phyloP scores from a whole-genome alignment of 2,113 vertebrate genomes.

The Galbula dea region DNA sequence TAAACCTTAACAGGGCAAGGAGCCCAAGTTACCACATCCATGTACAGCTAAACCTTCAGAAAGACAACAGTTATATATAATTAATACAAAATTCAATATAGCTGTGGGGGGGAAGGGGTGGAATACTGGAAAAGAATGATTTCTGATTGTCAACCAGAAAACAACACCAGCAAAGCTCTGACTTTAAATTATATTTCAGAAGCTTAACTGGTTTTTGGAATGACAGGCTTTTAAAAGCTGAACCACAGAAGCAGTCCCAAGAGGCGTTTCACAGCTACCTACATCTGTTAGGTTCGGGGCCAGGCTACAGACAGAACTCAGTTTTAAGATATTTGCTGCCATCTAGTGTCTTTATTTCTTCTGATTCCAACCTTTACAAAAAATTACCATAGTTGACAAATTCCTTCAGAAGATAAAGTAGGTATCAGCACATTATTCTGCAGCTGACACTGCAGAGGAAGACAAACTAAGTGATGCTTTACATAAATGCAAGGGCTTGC shows the following conservation, averaged over 20 bases:
- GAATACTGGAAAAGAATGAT: background rate
- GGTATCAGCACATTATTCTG: background rate
- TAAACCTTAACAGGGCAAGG: background rate
- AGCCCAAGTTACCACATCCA: background rate
- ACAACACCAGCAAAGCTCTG: background rate
- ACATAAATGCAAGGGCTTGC: background rate
- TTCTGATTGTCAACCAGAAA: background rate
- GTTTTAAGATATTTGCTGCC: conserved; percentile 73
- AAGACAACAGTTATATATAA: background rate
- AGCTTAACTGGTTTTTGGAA: background rate
- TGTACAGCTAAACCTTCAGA: background rate
- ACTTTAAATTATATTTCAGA: background rate
- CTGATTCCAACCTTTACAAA: background rate
- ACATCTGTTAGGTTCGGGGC: rapidly evolving
- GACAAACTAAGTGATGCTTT: background rate
- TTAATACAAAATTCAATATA: background rate
- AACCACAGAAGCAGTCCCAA: background rate
- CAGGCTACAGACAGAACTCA: background rate
- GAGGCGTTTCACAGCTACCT: background rate
- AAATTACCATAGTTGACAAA: rapidly evolving
- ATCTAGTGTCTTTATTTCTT: conserved; percentile 61
- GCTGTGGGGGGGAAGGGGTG: rapidly evolving
- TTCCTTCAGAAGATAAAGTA: background rate
- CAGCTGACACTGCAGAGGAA: background rate
- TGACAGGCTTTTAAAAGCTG: background rate